Percentiles rank a stretch among this genome's conserved stretches.
Evolutionary conservation across 2,888 invertebrate species (phyloP).

Genomic region (Merodon equestris): DNA sequence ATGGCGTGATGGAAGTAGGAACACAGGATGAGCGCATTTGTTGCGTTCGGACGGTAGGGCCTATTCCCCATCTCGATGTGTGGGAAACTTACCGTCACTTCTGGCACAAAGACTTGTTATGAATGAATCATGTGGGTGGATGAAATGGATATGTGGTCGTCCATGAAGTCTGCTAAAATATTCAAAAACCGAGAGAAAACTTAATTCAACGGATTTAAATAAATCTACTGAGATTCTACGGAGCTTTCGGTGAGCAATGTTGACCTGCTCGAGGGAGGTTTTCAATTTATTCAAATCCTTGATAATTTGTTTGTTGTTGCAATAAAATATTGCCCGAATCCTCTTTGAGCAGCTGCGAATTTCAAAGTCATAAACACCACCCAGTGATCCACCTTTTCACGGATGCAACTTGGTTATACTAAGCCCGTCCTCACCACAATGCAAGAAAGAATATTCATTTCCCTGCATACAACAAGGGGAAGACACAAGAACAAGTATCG

Average conservation of each 20-base stretch:
- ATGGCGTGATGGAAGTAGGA: slow-evolving; percentile 42
- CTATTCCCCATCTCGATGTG: slow-evolving; percentile 32
- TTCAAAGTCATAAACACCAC: neutral
- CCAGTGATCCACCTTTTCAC: neutral
- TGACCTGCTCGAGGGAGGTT: too few relatives aligned
- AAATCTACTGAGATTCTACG: slow-evolving; percentile 12
- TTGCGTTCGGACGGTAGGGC: slow-evolving; percentile 50
- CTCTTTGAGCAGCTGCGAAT: neutral
- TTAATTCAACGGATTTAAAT: slow-evolving; percentile 53
- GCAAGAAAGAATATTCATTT: slow-evolving; percentile 37
- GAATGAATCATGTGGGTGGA: slow-evolving; percentile 62
- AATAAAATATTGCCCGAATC: too few relatives aligned
- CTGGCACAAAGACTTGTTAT: slow-evolving; percentile 37
- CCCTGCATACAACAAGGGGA: slow-evolving; percentile 38
- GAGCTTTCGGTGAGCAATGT: too few relatives aligned
- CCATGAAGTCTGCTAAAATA: slow-evolving; percentile 60
- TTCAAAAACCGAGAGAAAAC: slow-evolving; percentile 62
- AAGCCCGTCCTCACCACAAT: slow-evolving; percentile 32
- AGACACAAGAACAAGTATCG: too few relatives aligned
- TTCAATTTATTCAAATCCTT: too few relatives aligned
- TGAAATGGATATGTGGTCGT: slow-evolving; percentile 48
- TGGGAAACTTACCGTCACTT: neutral
- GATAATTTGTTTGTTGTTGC: too few relatives aligned
- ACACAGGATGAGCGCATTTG: slow-evolving; percentile 50
- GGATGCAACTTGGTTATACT: slow-evolving; percentile 15